Conservation (phyloP, 2,888 invertebrate genomes). For the Timandra comae region DNA sequence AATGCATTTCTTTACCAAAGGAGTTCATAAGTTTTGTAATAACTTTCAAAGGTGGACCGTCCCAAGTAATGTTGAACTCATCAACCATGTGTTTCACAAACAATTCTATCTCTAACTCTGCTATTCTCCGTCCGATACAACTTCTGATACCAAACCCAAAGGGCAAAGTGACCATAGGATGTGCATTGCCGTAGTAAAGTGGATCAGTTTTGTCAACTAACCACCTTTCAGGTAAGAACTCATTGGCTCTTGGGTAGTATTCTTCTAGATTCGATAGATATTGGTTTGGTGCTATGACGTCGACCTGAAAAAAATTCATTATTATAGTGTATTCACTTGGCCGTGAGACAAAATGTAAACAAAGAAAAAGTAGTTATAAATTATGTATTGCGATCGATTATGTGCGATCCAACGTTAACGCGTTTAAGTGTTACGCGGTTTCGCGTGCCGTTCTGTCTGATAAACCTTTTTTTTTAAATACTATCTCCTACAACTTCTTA, state of each 20-base stretch:
- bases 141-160: conserved; percentile 82
- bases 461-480: too few relatives aligned
- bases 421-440: too few relatives aligned
- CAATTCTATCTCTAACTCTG: conserved; percentile 81
- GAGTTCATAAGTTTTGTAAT: conserved; percentile 41
- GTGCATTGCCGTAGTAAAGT: conserved; percentile 58
- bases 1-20: conserved; percentile 48
- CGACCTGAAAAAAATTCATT: conserved; percentile 17
- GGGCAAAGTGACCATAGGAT: conserved; percentile 79
- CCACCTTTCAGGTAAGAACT: conserved; percentile 88
- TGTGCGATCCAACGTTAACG: too few relatives aligned
- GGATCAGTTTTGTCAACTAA: conserved; percentile 46
- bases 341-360: too few relatives aligned
- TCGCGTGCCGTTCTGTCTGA: too few relatives aligned
- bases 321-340: too few relatives aligned
- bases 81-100: conserved; percentile 53
- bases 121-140: conserved; percentile 83
- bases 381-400: too few relatives aligned
- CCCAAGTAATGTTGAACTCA: conserved; percentile 48
- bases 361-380: too few relatives aligned
- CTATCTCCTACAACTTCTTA: too few relatives aligned
- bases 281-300: conserved; percentile 63
- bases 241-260: conserved; percentile 77
- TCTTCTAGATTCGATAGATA: conserved; percentile 78
- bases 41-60: conserved; percentile 51